These are phyloP conservation scores for Ornithoptera alexandrae DNA, from an alignment of 2,888 invertebrate species.

Conservation along the genomic window DNA sequence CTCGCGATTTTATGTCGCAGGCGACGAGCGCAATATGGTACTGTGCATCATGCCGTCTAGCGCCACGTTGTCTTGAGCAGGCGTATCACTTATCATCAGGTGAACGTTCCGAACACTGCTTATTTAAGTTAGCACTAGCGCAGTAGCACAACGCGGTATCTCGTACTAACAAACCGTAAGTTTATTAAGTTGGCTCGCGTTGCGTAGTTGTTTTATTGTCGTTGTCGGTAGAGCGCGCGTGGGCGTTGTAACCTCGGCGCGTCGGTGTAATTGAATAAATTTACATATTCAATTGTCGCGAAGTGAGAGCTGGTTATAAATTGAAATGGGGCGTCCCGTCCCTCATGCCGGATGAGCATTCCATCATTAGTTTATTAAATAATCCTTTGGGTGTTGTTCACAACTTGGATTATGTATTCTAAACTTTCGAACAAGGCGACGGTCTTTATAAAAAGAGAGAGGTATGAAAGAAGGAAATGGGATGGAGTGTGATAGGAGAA, in stretches of 20 bases:
- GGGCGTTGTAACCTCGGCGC: conserved; percentile 2
- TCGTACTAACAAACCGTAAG: not conserved
- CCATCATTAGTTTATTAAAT: conserved; percentile 4
- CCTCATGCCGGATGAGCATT: not conserved
- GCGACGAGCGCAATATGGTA: too few species aligned
- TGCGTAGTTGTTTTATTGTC: not conserved
- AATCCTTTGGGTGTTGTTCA: not conserved
- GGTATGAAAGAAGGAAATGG: too few species aligned
- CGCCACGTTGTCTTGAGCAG: too few species aligned
- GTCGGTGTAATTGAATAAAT: conserved; percentile 17
- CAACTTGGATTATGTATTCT: not conserved
- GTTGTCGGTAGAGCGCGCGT: not conserved
- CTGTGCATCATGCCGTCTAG: too few species aligned
- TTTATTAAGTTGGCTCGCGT: not conserved
- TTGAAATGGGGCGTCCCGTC: conserved; percentile 10
- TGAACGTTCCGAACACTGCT: too few species aligned
- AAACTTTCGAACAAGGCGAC: not conserved
- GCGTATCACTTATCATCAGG: too few species aligned
- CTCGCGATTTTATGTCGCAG: too few species aligned
- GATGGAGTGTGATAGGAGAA: too few species aligned
- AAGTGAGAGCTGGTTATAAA: conserved; percentile 6
- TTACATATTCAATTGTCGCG: conserved; percentile 19
- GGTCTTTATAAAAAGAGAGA: too few species aligned
- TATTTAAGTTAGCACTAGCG: too few species aligned
- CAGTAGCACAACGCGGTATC: too few species aligned